Base-by-base conservation (phyloP, 2,888 invertebrate genomes). In the Eristalis arbustorum region DNA sequence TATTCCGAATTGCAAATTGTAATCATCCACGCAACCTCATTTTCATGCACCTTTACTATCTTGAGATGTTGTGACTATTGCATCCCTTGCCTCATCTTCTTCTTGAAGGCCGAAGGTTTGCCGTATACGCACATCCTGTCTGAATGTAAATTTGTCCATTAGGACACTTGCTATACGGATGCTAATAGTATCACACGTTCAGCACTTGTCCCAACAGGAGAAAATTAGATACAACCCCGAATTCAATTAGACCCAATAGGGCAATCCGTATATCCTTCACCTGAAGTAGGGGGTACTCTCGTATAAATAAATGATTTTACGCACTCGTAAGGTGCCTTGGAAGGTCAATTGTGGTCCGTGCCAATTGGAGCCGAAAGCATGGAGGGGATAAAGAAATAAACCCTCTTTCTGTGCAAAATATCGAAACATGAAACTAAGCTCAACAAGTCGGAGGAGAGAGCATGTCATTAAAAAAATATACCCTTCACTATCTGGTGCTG, bases 291-390 rank as follows among this genome's bases (percentile, higher is more conserved):
- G 37, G 18, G 3, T 37, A 68, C 37, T 13, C 22, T 22, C n/a
- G 49, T 23, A 74, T 69, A 69, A 59, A 74, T 84, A 74, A 69
- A 74, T 66, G 59, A 79, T 84, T 84, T 74, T 34, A 34, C 63
- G 74, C 74, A 74, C 83, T 73, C 73, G 40, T 28, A 34, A n/a
- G 57, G 34, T 11, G 1, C 10, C 11, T 37, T 37, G 34, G 34
- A 2, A 37, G 37, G 37, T 13, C 2, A 37, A 37, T 8, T 11
- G 37, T 37, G 13, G 3, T 37, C 13, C 37, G 11, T 37, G 37
- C 11, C 11, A 1, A 2, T 37, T 13, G 37, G 37, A 37, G 11
- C 25, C 25, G 25, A 25, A 25, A 3, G 3, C 31, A 31, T 31
- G 31, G 31, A 31, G 31, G 5, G 31, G 3, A 31, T 5, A 31